phyloP scores from a whole-genome alignment of 1,140 invertebrate species.

The Oscheius sp. region DNA sequence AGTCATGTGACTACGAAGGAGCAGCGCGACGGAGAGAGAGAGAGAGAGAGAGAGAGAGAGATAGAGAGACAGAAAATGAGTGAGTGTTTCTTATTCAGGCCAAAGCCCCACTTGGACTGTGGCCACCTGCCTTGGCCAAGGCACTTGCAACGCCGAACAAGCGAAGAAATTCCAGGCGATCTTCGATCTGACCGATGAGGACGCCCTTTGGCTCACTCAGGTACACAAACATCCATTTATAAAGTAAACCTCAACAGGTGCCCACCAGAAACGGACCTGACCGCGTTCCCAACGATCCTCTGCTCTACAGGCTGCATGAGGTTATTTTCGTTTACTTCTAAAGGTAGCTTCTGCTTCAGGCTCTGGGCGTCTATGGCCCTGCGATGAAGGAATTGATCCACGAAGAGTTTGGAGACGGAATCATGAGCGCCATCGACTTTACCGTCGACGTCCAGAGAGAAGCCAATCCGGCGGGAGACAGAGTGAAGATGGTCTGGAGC shows the following conservation, averaged over 20 bases:
- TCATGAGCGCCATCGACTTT: constrained; percentile 63
- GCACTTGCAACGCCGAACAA: constrained; percentile 41
- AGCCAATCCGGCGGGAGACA: constrained; percentile 50
- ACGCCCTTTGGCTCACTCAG: constrained; percentile 39
- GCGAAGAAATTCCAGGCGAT: constrained; percentile 31
- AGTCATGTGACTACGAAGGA: too few relatives aligned
- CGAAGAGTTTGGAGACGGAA: constrained; percentile 62
- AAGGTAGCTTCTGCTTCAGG: constrained; percentile 22
- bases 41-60: too few relatives aligned
- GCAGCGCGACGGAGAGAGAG: too few relatives aligned
- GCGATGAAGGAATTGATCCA: constrained; percentile 61
- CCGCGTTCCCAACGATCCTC: constrained; percentile 54
- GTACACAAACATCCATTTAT: too few relatives aligned
- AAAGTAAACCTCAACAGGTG: too few relatives aligned
- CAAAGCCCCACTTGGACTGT: constrained; percentile 52
- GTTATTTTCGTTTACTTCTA: constrained; percentile 17
- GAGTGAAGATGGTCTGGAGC: constrained; percentile 55
- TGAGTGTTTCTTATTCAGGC: background rate
- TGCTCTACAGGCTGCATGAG: constrained; percentile 58
- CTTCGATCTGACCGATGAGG: constrained; percentile 29
- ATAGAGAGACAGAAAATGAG: too few relatives aligned
- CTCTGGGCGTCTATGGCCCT: constrained; percentile 58
- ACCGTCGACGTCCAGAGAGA: constrained; percentile 54
- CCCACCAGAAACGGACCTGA: constrained; percentile 39
- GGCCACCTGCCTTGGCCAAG: constrained; percentile 59